Base-by-base conservation (phyloP, 1,140 invertebrate species). In the Lasaia peninsularis region DNA sequence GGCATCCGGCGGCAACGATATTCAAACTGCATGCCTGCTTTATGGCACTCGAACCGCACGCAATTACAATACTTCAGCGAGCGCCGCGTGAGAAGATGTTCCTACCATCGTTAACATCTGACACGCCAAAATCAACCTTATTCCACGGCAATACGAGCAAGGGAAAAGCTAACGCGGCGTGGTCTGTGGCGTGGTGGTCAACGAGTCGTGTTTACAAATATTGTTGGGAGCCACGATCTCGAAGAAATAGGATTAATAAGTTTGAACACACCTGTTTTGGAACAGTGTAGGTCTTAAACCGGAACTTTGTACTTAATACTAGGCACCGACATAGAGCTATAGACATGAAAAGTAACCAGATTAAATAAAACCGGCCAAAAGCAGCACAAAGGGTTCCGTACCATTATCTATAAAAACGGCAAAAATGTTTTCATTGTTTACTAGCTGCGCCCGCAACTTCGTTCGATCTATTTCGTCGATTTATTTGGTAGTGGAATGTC, bases 11-110 rank as follows among this genome's bases (percentile, higher is more conserved):
- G 37, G 53, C 65, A 63, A 63, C 63, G 61, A 71, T 75, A 73
- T 78, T 73, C 66, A 73, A 71, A 71, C 63, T 62, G 67, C 56
- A 53, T 65, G 57, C 65, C 63, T 74, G 61, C 61, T 78, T 75
- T 71, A 73, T 69, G 56, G 64, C 57, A 44, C 61, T 66, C 55
- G 53, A 48, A 56, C 57, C 71, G 63, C 69, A 69, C 64, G 67
- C 73, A 76, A 78, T 78, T 78, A 78, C 68, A 78, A 72, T 64
- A 67, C 66, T 58, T 69, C 69, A 69, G 63, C 57, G 50, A 62
- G 56, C 61, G 44, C 62, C 65, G 68, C 72, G 73, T 75, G 75
- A 74, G 71, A 74, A 73, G 65, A 58, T 50, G 62, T 40, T 33
- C 2, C 49, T 9, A 51, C 49, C 40, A 8, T 16, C 28, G 21